These are phyloP conservation scores for Tetragnatha versicolor DNA, from an alignment of 1,140 invertebrate genomes.

Conservation along the genomic window DNA sequence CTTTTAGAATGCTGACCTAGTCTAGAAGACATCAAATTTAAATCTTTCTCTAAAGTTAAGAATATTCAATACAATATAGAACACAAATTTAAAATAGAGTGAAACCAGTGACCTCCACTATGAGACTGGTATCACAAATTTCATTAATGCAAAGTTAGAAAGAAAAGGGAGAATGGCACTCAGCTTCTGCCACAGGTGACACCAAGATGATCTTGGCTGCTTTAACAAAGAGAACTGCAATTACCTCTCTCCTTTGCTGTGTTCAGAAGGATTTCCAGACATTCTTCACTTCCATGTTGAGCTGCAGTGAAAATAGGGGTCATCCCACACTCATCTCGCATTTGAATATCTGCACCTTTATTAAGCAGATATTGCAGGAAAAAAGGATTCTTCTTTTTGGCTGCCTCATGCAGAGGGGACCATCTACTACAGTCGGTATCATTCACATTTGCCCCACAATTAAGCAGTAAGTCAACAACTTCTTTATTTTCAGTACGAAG, in stretches of 20 bases:
- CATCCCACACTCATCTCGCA: slow-evolving; percentile 61
- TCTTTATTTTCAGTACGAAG: not conserved
- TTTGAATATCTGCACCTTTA: slow-evolving; percentile 60
- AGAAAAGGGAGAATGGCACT: too few species aligned
- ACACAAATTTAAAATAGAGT: too few species aligned
- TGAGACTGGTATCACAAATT: too few species aligned
- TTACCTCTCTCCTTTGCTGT: slow-evolving; percentile 57
- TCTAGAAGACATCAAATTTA: too few species aligned
- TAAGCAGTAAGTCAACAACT: slow-evolving; percentile 45
- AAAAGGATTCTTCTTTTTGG: slow-evolving; percentile 55
- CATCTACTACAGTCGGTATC: slow-evolving; percentile 59
- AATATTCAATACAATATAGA: too few species aligned
- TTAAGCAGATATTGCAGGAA: slow-evolving; percentile 60
- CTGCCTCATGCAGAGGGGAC: slow-evolving; percentile 61
- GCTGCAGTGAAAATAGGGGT: slow-evolving; percentile 64
- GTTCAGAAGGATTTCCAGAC: slow-evolving; percentile 60
- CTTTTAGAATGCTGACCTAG: too few species aligned
- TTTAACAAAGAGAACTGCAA: not conserved
- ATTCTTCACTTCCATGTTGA: slow-evolving; percentile 61
- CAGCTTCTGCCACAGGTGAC: too few species aligned
- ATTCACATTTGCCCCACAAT: slow-evolving; percentile 59
- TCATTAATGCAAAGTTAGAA: too few species aligned
- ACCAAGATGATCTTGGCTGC: too few species aligned
- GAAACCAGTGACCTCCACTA: too few species aligned
- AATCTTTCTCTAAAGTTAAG: too few species aligned